phyloP scores from a whole-genome alignment of 2,797 vertebrate species.

The Todus mexicanus region DNA sequence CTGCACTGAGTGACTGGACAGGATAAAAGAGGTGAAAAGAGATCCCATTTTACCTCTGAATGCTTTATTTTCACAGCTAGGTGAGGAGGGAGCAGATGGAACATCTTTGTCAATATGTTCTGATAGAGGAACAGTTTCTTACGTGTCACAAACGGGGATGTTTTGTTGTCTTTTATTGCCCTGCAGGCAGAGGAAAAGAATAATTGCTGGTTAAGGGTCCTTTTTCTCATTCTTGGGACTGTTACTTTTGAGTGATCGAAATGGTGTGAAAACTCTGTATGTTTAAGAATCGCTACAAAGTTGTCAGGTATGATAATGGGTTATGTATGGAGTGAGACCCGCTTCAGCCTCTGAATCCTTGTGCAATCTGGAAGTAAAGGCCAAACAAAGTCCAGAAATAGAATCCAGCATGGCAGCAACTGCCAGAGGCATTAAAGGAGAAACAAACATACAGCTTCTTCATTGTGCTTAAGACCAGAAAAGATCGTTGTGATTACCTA shows the following conservation, averaged over 20 bases:
- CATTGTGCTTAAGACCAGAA: conserved; percentile 37
- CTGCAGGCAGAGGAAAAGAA: background rate
- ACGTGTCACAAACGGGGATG: background rate
- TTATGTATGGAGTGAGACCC: background rate
- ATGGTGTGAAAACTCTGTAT: background rate
- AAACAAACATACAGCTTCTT: background rate
- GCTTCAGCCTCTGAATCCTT: background rate
- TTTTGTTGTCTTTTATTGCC: background rate
- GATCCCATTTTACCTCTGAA: background rate
- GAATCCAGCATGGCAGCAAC: background rate
- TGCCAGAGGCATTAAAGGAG: background rate
- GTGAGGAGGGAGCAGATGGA: background rate
- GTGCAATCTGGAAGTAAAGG: background rate
- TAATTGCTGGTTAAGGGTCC: background rate
- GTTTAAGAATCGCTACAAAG: background rate
- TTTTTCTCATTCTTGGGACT: background rate
- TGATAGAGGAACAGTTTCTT: background rate
- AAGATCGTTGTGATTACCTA: background rate
- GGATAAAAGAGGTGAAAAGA: background rate
- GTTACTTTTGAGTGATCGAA: background rate
- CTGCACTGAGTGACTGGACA: background rate
- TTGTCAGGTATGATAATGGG: background rate
- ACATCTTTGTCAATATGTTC: background rate
- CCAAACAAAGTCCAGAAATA: background rate
- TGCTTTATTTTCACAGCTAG: background rate